Evolutionary conservation across 2,797 vertebrate genomes (phyloP), one percentile per base, ranked within the genome.

Genomic region (Echeneis naucrates): DNA sequence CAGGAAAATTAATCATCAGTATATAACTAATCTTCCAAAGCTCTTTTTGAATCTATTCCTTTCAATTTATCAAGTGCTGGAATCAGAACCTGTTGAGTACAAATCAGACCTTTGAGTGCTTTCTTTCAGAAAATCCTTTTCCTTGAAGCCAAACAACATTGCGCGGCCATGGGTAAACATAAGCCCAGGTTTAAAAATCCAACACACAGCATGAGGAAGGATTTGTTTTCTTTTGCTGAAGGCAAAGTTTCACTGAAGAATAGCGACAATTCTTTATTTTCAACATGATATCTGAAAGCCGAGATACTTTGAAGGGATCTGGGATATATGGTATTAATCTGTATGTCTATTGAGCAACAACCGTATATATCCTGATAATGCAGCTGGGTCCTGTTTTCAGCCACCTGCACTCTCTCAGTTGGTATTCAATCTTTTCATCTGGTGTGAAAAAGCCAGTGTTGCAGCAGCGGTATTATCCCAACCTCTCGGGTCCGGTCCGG

Each of bases 361-460:
- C 55, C 4, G 17, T 32, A 45, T 32, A 45, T 26, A 48, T 27
- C 24, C 42, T 4, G 2, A 16, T 53, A 53, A n/a, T 58, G 53
- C 14, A 44, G 53, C 62, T 70, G 33, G 45, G 33, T 32, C 14
- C 53, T 61, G 70, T 54, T 76, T 58, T 35, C 57, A 55, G 38
- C 48, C 52, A 57, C 53, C 65, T 75, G 61, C 80, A 23, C 70
- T 40, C 63, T 70, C 82, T 44, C 63, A 72, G 68, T 40, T 32
- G 78, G 63, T 60, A 69, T 81, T 80, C 78, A 85, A 85, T 77
- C 78, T 90, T 88, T 84, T 69, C 72, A 82, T 80, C 72, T 37
- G 52, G 42, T 72, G 67, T 72, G 64, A 77, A 77, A 86, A 78
- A 73, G 83, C 80, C 72, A 68, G 40, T 27, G 64, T 32, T 14